phyloP scores from a whole-genome alignment of 2,797 vertebrate species.

The Odontamblyopus rebecca region DNA sequence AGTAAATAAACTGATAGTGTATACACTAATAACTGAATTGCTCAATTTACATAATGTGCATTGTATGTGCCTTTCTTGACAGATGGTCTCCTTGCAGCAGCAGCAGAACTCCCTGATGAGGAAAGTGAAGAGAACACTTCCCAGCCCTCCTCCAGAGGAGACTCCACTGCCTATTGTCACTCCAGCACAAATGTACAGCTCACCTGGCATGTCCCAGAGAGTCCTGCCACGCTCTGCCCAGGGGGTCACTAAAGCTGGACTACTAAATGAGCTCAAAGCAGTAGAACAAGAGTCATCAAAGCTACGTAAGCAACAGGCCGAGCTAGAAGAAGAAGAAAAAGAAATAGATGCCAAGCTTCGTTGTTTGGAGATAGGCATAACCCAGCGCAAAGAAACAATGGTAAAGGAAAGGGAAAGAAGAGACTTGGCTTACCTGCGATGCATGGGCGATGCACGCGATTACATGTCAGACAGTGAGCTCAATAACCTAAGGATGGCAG shows the following conservation, averaged over 20 bases:
- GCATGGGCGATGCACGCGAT: slow-evolving; percentile 89
- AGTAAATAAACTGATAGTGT: slow-evolving; percentile 17
- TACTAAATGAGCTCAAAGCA: slow-evolving; percentile 92
- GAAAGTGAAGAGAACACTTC: slow-evolving; percentile 98
- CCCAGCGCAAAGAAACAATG: slow-evolving; percentile 94
- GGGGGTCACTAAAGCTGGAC: slow-evolving; percentile 88
- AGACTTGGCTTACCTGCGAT: slow-evolving; percentile 88
- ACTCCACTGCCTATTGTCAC: slow-evolving; percentile 87
- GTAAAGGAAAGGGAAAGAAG: slow-evolving; percentile 90
- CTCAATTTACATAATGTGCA: slow-evolving; percentile 64
- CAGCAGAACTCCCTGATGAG: slow-evolving; percentile 90
- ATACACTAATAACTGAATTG: slow-evolving; percentile 47
- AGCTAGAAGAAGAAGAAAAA: slow-evolving; percentile 98
- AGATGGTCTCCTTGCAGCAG: slow-evolving; percentile 93
- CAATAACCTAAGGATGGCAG: slow-evolving; percentile 87
- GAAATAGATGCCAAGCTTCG: slow-evolving; percentile 98
- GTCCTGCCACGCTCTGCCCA: slow-evolving; percentile 80
- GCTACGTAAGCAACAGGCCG: slow-evolving; percentile 96
- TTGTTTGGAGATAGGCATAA: slow-evolving; percentile 95
- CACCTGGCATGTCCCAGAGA: slow-evolving; percentile 86
- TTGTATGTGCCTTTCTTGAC: slow-evolving; percentile 65
- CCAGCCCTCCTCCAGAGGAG: slow-evolving; percentile 98
- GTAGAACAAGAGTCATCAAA: slow-evolving; percentile 98
- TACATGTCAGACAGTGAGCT: slow-evolving; percentile 98
- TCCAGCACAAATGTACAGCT: slow-evolving; percentile 90